Conservation (phyloP, 2,113 vertebrate species). For the Pleuronectes platessa region DNA sequence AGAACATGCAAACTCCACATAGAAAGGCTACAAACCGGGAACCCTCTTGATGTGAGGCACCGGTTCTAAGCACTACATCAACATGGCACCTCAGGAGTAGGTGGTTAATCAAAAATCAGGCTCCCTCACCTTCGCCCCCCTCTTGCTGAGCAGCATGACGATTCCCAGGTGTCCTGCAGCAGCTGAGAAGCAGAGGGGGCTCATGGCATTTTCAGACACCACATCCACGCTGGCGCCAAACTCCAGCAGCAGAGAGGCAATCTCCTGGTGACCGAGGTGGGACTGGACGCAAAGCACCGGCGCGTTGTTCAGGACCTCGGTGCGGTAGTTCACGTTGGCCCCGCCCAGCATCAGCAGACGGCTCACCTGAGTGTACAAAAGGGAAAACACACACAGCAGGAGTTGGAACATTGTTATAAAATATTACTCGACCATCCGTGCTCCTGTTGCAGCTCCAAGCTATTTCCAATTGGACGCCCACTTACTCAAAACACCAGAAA, state of each 20-base stretch:
- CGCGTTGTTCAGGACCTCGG: slow-evolving; percentile 94
- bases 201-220: slow-evolving; percentile 91
- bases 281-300: slow-evolving; percentile 94
- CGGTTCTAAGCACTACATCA: too few relatives aligned
- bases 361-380: slow-evolving; percentile 87
- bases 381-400: slow-evolving; percentile 12
- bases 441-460: slow-evolving; percentile 1
- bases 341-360: slow-evolving; percentile 95
- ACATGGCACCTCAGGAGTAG: too few relatives aligned
- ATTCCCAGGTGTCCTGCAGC: slow-evolving; percentile 91
- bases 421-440: not conserved
- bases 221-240: slow-evolving; percentile 91
- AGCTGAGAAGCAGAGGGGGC: slow-evolving; percentile 89
- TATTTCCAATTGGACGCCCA: not conserved
- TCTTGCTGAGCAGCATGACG: slow-evolving; percentile 89
- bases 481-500: not conserved
- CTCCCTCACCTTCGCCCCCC: slow-evolving; percentile 88
- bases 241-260: slow-evolving; percentile 90
- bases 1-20: too few relatives aligned
- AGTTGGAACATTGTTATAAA: slow-evolving; percentile 14
- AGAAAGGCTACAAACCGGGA: too few relatives aligned
- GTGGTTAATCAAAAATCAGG: not conserved
- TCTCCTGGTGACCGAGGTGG: slow-evolving; percentile 95
- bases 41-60: too few relatives aligned
- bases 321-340: slow-evolving; percentile 95